phyloP scores from a whole-genome alignment of 2,888 invertebrate genomes.

The Drosophila meridionalis region DNA sequence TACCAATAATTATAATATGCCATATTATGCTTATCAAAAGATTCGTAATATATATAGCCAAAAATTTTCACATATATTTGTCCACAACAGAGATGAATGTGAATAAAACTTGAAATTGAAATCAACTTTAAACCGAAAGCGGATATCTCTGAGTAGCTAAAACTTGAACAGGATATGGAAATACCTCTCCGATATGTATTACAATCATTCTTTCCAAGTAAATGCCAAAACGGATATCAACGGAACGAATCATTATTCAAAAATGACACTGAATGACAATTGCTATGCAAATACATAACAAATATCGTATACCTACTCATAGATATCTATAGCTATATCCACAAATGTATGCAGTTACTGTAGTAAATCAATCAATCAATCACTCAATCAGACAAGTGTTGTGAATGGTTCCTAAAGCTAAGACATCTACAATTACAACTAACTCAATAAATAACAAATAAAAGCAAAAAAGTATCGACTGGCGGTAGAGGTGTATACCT shows the following conservation, averaged over 20 bases:
- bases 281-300: not conserved
- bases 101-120: not conserved
- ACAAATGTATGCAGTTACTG: not conserved
- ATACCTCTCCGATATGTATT: not conserved
- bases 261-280: constrained; percentile 9
- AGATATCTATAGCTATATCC: not conserved
- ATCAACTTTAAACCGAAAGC: not conserved
- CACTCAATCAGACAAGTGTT: constrained; percentile 15
- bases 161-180: not conserved
- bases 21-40: not conserved
- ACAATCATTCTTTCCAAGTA: not conserved
- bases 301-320: not conserved
- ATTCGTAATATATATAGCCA: not conserved
- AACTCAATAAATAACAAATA: constrained; percentile 14
- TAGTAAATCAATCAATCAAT: constrained; percentile 37
- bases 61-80: not conserved
- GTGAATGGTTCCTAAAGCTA: constrained; percentile 9
- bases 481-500: not conserved
- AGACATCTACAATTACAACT: constrained; percentile 36
- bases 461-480: constrained; percentile 16
- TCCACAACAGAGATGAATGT: too few species aligned
- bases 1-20: too few species aligned
- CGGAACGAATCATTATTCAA: constrained; percentile 13
- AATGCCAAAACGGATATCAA: constrained; percentile 1
- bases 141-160: not conserved